Percentiles rank a stretch among this genome's conserved stretches.
Conservation (phyloP, 1,140 invertebrate genomes). For the Drosophila cardini region DNA sequence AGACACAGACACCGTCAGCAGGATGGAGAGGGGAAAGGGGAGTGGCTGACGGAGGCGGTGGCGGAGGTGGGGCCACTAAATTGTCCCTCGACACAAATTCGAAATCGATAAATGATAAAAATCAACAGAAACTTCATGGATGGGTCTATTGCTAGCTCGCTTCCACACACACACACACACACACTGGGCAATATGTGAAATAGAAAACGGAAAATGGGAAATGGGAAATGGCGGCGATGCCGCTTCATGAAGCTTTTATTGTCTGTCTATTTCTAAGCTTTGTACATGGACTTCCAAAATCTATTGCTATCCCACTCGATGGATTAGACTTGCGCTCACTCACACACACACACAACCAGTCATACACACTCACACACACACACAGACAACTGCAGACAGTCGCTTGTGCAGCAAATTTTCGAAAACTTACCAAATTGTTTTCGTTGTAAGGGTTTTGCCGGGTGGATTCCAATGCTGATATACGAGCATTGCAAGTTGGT, state of each 20-base stretch:
- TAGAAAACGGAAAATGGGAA: conserved; percentile 30
- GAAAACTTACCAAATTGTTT: conserved; percentile 83
- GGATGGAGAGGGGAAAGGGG: no score
- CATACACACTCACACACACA: conserved; percentile 20
- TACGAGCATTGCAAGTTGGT: conserved; percentile 64
- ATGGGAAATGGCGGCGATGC: conserved; percentile 64
- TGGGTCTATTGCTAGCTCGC: conserved; percentile 42
- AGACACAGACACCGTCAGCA: conserved; percentile 13
- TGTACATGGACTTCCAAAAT: conserved; percentile 74
- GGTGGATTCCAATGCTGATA: conserved; percentile 82
- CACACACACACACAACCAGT: conserved; percentile 28
- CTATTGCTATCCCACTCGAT: conserved; percentile 50
- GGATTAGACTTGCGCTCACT: conserved; percentile 58
- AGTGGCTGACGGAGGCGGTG: background rate
- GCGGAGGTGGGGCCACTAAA: conserved; percentile 62
- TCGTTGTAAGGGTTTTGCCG: conserved; percentile 76
- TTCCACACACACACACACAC: conserved; percentile 27
- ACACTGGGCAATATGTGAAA: no score
- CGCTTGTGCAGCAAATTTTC: conserved; percentile 75
- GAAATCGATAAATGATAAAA: conserved; percentile 84
- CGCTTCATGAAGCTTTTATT: conserved; percentile 83
- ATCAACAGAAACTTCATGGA: conserved; percentile 83
- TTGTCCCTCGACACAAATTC: conserved; percentile 83
- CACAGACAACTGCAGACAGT: conserved; percentile 19
- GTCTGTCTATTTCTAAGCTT: conserved; percentile 83